Evolutionary conservation across 2,113 vertebrate species (phyloP).

Genomic region (Paradoxurus hermaphroditus): DNA sequence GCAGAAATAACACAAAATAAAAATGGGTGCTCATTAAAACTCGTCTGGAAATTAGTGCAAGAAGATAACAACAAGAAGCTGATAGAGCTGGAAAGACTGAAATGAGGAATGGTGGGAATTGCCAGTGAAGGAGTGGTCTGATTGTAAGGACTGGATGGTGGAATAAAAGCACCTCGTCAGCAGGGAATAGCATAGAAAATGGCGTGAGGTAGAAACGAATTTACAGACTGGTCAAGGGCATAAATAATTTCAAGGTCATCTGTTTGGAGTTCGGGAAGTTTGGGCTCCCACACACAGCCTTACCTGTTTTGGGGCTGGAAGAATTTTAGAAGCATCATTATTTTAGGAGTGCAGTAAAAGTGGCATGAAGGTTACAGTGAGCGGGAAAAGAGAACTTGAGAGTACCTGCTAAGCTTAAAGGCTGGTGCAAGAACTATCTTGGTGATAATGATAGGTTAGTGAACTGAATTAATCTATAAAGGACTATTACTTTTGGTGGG

Average conservation of each 20-base stretch:
- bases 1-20: background rate
- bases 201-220: background rate
- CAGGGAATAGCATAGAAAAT: background rate
- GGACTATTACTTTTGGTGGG: background rate
- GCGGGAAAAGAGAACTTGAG: background rate
- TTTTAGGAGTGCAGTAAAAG: background rate
- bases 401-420: background rate
- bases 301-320: background rate
- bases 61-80: background rate
- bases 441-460: background rate
- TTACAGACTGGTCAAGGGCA: background rate
- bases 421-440: background rate
- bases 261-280: background rate
- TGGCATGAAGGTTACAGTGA: background rate
- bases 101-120: background rate
- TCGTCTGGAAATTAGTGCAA: background rate
- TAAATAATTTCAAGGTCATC: background rate
- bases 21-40: background rate
- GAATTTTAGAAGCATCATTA: background rate
- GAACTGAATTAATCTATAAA: background rate
- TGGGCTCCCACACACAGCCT: background rate
- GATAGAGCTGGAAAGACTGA: background rate
- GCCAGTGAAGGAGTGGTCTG: background rate
- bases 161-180: background rate
- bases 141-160: background rate